Conservation (phyloP, 2,797 vertebrate genomes). For the Chiroxiphia lanceolata region DNA sequence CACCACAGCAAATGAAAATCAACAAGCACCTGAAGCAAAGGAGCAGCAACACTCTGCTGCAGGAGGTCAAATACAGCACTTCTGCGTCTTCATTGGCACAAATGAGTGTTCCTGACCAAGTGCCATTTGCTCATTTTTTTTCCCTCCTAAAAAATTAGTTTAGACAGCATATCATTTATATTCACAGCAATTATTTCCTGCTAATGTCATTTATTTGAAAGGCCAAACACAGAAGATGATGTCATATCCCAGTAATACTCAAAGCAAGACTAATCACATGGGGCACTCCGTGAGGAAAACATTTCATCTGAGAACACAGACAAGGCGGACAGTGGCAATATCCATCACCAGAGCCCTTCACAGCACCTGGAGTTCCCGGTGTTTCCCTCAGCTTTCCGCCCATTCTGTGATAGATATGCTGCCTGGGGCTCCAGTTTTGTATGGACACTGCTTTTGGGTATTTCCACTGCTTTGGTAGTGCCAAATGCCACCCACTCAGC, state of each 20-base stretch:
- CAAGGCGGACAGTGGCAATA: not conserved
- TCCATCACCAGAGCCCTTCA: not conserved
- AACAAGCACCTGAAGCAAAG: conserved; percentile 35
- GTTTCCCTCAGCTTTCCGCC: not conserved
- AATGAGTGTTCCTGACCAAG: not conserved
- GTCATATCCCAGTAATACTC: not conserved
- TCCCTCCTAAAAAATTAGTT: not conserved
- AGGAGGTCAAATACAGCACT: conserved; percentile 7
- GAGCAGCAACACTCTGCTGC: conserved; percentile 13
- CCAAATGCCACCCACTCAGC: not conserved
- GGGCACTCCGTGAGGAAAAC: not conserved
- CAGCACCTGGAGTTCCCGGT: not conserved
- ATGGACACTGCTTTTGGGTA: accelerated
- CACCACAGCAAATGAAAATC: conserved; percentile 42
- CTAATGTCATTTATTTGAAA: conserved; percentile 14
- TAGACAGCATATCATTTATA: not conserved
- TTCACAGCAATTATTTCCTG: conserved; percentile 23
- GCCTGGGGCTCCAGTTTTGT: not conserved
- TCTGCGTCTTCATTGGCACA: not conserved
- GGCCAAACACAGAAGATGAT: not conserved
- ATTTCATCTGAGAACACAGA: not conserved
- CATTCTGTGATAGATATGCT: not conserved
- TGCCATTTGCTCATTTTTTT: not conserved
- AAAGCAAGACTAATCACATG: not conserved
- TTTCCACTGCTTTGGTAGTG: not conserved